Percentiles rank a stretch among this genome's conserved stretches.
Evolutionary conservation across 2,113 vertebrate genomes (phyloP).

Genomic region (Spilogale gracilis): DNA sequence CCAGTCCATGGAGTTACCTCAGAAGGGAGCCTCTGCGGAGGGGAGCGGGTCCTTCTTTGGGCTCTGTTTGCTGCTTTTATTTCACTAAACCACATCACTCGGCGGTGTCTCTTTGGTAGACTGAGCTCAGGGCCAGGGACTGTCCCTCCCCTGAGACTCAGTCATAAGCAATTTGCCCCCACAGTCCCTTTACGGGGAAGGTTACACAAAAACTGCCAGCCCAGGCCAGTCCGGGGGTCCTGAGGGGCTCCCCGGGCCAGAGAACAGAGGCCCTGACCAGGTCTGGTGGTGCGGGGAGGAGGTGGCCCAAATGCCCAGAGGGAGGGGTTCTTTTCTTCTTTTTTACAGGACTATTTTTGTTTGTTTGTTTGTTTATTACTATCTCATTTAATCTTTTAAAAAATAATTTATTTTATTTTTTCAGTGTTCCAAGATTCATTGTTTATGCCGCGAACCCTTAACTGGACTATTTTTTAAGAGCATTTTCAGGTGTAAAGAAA

Average conservation of each 20-base stretch:
- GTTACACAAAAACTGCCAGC: not conserved
- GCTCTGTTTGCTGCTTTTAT: not conserved
- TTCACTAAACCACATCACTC: not conserved
- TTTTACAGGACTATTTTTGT: not conserved
- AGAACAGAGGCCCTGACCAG: not conserved
- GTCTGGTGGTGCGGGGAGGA: rapidly evolving
- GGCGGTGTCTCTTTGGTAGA: not conserved
- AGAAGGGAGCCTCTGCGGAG: not conserved
- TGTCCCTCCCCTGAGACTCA: not conserved
- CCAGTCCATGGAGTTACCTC: not conserved
- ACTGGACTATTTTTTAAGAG: not conserved
- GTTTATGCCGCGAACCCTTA: not conserved
- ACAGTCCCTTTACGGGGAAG: not conserved
- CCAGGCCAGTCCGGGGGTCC: rapidly evolving
- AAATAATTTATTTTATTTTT: too few relatives aligned
- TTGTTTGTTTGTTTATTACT: too few relatives aligned
- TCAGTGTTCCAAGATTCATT: too few relatives aligned
- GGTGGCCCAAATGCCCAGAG: not conserved
- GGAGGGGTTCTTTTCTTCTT: not conserved
- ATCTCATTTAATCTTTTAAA: too few relatives aligned
- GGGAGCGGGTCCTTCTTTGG: not conserved
- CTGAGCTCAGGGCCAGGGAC: not conserved
- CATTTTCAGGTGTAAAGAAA: not conserved
- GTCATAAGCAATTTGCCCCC: not conserved
- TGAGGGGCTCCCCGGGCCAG: not conserved